Conservation (phyloP, 2,113 vertebrate species). For the Cochlearius cochlearius region DNA sequence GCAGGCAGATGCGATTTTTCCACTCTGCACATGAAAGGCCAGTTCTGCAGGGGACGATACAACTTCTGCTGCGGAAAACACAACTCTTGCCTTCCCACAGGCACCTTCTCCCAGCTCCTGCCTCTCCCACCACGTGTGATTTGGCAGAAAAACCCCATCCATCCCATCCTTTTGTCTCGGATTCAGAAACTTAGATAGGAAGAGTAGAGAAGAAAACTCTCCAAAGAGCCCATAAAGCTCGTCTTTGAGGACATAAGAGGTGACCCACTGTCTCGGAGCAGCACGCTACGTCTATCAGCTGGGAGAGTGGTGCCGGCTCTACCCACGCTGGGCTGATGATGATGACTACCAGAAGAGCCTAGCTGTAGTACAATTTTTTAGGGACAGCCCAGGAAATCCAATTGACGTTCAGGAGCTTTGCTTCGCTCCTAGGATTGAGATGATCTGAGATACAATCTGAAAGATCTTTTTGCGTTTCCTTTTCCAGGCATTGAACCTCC, state of each 20-base stretch:
- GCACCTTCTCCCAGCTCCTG: neutral
- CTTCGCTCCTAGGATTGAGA: neutral
- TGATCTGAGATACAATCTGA: neutral
- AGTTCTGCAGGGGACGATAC: neutral
- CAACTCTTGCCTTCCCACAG: neutral
- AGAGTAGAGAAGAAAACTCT: neutral
- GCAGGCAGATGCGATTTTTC: neutral
- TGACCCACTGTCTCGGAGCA: neutral
- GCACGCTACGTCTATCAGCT: neutral
- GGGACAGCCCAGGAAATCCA: neutral
- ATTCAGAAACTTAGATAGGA: neutral
- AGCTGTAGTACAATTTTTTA: accelerated
- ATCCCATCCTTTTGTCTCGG: neutral
- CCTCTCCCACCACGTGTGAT: neutral
- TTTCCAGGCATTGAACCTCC: constrained; percentile 14
- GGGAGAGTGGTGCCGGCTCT: neutral
- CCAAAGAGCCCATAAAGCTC: neutral
- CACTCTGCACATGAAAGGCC: neutral
- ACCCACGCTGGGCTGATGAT: neutral
- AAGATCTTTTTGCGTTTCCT: neutral
- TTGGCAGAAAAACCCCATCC: neutral
- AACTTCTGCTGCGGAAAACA: neutral
- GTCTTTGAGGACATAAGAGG: neutral
- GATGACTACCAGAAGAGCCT: neutral
- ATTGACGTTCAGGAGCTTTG: neutral